phyloP scores from a whole-genome alignment of 2,797 vertebrate genomes.

The Hephaestus fuliginosus region DNA sequence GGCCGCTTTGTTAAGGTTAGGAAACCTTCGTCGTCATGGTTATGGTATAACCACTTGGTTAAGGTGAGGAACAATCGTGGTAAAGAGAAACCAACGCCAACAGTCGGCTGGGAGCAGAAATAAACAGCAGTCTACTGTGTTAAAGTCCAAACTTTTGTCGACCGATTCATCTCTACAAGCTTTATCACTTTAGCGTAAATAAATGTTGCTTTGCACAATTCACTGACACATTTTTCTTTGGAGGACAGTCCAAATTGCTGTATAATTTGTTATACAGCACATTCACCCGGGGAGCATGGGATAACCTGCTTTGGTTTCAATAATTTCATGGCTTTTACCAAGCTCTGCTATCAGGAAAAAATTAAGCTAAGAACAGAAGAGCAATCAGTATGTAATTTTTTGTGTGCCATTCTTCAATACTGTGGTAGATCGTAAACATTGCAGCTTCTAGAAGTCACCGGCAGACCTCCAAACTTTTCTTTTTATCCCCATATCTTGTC shows the following conservation, averaged over 20 bases:
- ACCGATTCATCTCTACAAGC: not conserved
- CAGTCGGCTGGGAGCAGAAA: not conserved
- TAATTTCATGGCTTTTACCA: not conserved
- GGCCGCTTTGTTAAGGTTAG: not conserved
- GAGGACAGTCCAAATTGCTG: not conserved
- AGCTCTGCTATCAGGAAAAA: constrained; percentile 2
- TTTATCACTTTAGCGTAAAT: not conserved
- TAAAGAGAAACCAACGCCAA: not conserved
- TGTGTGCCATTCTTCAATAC: not conserved
- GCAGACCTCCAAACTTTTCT: constrained; percentile 21
- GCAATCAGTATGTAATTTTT: not conserved
- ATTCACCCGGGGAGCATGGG: not conserved
- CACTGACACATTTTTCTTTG: constrained; percentile 12
- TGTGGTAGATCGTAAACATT: constrained; percentile 1
- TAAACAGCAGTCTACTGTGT: not conserved
- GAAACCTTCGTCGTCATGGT: not conserved
- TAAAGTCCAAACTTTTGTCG: not conserved
- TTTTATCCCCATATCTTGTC: not conserved
- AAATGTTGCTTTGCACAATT: constrained; percentile 15
- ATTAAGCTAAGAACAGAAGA: not conserved
- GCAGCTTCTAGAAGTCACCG: constrained; percentile 4
- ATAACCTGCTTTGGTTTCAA: constrained; percentile 11
- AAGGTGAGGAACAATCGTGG: not conserved
- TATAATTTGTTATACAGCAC: constrained; percentile 9
- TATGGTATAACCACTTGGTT: not conserved